phyloP scores from a whole-genome alignment of 2,888 invertebrate species.

The Tetragnatha montana region DNA sequence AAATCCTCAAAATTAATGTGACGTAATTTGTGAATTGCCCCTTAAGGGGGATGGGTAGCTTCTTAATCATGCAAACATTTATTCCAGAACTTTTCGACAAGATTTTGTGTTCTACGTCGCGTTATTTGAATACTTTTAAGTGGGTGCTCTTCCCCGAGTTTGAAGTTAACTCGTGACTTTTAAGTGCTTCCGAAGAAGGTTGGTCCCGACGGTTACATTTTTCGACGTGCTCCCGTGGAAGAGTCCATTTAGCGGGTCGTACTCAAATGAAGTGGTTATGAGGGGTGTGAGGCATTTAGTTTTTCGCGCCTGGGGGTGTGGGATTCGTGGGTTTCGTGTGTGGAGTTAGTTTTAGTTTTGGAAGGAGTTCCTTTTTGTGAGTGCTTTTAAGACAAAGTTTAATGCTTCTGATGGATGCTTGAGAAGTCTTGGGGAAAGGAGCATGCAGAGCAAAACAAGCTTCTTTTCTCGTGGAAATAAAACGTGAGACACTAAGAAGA shows the following conservation, averaged over 20 bases:
- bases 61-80: slow-evolving; percentile 47
- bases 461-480: too few relatives aligned
- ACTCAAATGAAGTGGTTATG: not conserved
- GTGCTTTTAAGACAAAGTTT: not conserved
- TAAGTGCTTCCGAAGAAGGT: not conserved
- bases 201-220: not conserved
- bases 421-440: too few relatives aligned
- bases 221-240: not conserved
- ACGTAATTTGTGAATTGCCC: not conserved
- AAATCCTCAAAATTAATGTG: too few relatives aligned
- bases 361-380: not conserved
- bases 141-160: not conserved
- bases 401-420: not conserved
- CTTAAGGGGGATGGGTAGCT: not conserved
- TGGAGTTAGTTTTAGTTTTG: not conserved
- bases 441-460: too few relatives aligned
- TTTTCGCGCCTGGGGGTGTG: not conserved
- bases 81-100: slow-evolving; percentile 21
- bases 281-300: not conserved
- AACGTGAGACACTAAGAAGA: too few relatives aligned
- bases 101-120: not conserved
- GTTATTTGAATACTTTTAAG: not conserved
- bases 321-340: not conserved
- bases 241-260: not conserved
- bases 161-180: not conserved